phyloP scores from a whole-genome alignment of 2,113 vertebrate species.

The Phalacrocorax carbo region DNA sequence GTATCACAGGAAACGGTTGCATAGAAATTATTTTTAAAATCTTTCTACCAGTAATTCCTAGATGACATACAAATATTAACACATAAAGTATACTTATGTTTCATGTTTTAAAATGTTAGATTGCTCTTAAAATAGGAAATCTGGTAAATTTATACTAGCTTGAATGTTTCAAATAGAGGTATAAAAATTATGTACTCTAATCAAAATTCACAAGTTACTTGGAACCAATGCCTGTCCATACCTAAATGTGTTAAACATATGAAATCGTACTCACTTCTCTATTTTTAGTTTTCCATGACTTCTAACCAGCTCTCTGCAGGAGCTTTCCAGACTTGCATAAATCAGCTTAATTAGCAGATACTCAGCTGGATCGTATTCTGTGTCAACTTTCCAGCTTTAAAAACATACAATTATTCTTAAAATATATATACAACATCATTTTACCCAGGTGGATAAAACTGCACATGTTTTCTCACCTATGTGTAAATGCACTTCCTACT shows the following conservation, averaged over 20 bases:
- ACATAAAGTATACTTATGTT: background rate
- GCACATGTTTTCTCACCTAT: background rate
- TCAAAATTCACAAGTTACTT: background rate
- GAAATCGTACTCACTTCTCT: background rate
- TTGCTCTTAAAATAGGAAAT: background rate
- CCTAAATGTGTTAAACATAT: background rate
- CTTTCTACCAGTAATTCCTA: background rate
- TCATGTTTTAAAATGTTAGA: background rate
- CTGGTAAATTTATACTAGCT: background rate
- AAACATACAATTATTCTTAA: background rate
- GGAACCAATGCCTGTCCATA: background rate
- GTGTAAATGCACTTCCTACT: background rate
- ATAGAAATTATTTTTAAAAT: background rate
- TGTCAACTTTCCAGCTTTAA: background rate
- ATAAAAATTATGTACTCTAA: background rate
- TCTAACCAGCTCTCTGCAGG: background rate
- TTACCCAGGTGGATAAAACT: background rate
- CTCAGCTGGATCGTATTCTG: background rate
- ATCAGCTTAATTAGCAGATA: slow-evolving; percentile 16
- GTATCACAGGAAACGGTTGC: background rate
- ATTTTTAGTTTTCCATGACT: background rate
- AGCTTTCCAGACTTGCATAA: background rate
- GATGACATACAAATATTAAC: background rate
- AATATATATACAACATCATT: background rate
- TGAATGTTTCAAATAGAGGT: background rate